These are phyloP conservation scores for Volucella inflata DNA, from an alignment of 2,888 invertebrate species.

Conservation along the genomic window DNA sequence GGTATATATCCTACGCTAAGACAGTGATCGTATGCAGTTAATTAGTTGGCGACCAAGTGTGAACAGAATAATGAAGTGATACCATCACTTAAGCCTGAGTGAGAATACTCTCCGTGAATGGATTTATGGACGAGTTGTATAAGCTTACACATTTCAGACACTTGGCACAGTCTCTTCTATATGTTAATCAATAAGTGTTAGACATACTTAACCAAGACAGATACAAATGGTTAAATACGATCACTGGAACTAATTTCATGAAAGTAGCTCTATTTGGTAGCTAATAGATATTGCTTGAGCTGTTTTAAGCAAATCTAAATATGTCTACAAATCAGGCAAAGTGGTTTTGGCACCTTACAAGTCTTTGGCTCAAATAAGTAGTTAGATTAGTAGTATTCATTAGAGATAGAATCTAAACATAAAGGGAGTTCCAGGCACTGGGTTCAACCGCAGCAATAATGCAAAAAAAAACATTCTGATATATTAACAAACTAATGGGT, in stretches of 20 bases:
- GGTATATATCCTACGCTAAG: conserved; percentile 44
- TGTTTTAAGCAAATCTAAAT: too few relatives aligned
- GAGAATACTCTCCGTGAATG: conserved; percentile 32
- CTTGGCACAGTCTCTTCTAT: conserved; percentile 44
- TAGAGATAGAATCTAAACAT: too few relatives aligned
- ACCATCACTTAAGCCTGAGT: conserved; percentile 58
- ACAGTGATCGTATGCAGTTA: conserved; percentile 73
- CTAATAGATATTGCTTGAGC: too few relatives aligned
- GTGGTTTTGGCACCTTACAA: too few relatives aligned
- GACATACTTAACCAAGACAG: conserved; percentile 70
- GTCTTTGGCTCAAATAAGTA: too few relatives aligned
- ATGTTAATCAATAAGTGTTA: conserved; percentile 74
- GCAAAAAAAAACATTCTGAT: too few relatives aligned
- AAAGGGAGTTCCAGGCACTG: too few relatives aligned
- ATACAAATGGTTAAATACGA: conserved; percentile 69
- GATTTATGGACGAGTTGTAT: conserved; percentile 55
- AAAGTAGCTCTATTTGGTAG: neutral
- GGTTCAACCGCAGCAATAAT: too few relatives aligned
- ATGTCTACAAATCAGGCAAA: too few relatives aligned
- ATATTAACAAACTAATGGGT: too few relatives aligned
- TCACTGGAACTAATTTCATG: conserved; percentile 38
- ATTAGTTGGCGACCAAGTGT: conserved; percentile 74
- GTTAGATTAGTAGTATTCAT: too few relatives aligned
- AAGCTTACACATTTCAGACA: conserved; percentile 28
- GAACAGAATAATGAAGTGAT: conserved; percentile 74